phyloP scores from a whole-genome alignment of 1,140 invertebrate species.

The Tigriopus japonicus region DNA sequence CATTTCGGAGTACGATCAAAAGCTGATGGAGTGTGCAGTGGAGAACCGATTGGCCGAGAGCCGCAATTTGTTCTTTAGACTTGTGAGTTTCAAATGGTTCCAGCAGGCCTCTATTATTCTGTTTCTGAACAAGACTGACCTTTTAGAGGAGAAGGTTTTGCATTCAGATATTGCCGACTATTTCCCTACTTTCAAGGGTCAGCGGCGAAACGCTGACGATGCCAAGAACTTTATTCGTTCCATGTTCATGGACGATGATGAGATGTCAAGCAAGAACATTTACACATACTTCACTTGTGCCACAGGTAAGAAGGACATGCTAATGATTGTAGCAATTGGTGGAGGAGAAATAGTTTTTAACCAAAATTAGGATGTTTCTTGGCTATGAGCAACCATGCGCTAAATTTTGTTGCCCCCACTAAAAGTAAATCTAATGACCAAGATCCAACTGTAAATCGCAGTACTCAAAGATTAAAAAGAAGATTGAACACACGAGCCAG shows the following conservation, averaged over 20 bases:
- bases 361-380: too few relatives aligned
- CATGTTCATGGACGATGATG: slow-evolving; percentile 14
- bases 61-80: slow-evolving; percentile 26
- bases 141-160: slow-evolving; percentile 28
- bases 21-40: slow-evolving; percentile 18
- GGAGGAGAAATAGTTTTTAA: too few relatives aligned
- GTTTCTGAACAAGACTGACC: slow-evolving; percentile 34
- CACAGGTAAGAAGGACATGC: slow-evolving; percentile 15
- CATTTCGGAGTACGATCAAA: slow-evolving; percentile 25
- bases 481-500: too few relatives aligned
- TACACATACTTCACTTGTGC: slow-evolving; percentile 25
- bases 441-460: too few relatives aligned
- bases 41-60: slow-evolving; percentile 28
- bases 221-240: slow-evolving; percentile 18
- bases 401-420: too few relatives aligned
- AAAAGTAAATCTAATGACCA: too few relatives aligned
- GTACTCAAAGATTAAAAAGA: too few relatives aligned
- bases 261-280: slow-evolving; percentile 13
- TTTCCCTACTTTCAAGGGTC: slow-evolving; percentile 27
- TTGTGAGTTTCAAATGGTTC: slow-evolving; percentile 24
- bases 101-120: slow-evolving; percentile 28
- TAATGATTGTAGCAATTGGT: too few relatives aligned
- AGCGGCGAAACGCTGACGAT: slow-evolving; percentile 12
- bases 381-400: too few relatives aligned
- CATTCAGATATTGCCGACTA: slow-evolving; percentile 24